Percentiles rank a stretch among this genome's conserved stretches.
Evolutionary conservation across 2,888 invertebrate genomes (phyloP).

Genomic region (Autographa pulchrina): DNA sequence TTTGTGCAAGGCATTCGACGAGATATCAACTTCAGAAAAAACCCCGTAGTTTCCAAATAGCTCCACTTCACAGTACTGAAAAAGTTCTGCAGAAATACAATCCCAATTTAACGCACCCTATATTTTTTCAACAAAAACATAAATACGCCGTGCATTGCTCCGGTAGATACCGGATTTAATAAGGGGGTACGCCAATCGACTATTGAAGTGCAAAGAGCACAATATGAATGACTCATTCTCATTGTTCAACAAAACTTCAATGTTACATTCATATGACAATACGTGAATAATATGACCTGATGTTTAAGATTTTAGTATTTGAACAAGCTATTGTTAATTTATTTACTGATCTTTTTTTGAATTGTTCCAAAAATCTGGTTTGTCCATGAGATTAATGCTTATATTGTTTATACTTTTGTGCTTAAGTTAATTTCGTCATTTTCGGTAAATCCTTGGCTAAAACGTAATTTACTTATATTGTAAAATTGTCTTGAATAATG

Average conservation of each 20-base stretch:
- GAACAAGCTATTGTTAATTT: conserved; percentile 8
- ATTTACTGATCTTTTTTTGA: background rate
- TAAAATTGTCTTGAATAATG: background rate
- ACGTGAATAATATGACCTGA: conserved; percentile 14
- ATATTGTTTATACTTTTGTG: background rate
- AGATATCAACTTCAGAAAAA: too few relatives aligned
- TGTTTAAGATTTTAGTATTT: conserved; percentile 6
- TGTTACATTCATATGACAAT: conserved; percentile 39
- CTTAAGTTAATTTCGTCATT: background rate
- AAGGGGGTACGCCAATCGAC: conserved; percentile 24
- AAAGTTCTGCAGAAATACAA: background rate
- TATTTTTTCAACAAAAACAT: conserved; percentile 18
- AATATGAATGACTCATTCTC: conserved; percentile 45
- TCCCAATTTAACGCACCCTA: background rate
- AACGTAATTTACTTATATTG: background rate
- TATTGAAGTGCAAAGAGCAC: conserved; percentile 26
- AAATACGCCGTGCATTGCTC: conserved; percentile 15
- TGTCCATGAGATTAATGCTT: background rate
- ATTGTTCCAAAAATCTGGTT: background rate
- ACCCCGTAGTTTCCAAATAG: too few relatives aligned
- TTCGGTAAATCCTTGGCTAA: background rate
- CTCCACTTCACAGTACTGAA: too few relatives aligned
- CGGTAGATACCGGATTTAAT: conserved; percentile 14
- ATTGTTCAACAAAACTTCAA: conserved; percentile 42
- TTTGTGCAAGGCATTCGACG: too few relatives aligned